Conservation (phyloP, 2,113 vertebrate species). For the Xyliphius kryptos region DNA sequence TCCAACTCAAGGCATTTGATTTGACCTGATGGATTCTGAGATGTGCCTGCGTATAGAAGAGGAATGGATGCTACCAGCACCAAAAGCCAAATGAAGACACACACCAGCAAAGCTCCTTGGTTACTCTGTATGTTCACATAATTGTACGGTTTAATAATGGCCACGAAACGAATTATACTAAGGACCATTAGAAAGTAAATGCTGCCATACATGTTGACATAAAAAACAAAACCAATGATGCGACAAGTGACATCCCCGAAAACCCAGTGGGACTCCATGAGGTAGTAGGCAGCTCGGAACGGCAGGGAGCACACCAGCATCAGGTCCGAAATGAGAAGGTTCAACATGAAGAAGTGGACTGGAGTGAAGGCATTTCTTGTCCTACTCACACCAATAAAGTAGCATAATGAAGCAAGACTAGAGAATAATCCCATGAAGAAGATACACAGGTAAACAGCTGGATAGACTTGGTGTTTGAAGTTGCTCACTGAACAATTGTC, state of each 20-base stretch:
- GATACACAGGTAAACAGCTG: constrained; percentile 53
- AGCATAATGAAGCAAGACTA: constrained; percentile 62
- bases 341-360: constrained; percentile 67
- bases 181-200: constrained; percentile 68
- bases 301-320: constrained; percentile 66
- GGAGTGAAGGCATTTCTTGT: constrained; percentile 47
- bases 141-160: constrained; percentile 56
- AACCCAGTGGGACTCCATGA: constrained; percentile 56
- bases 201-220: constrained; percentile 74
- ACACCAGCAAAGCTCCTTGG: constrained; percentile 49
- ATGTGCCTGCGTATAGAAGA: constrained; percentile 35
- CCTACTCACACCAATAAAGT: constrained; percentile 53
- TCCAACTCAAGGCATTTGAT: constrained; percentile 59
- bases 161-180: constrained; percentile 64
- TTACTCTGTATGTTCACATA: constrained; percentile 36
- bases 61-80: constrained; percentile 47
- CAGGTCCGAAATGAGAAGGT: constrained; percentile 67
- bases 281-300: constrained; percentile 61
- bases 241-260: constrained; percentile 63
- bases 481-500: constrained; percentile 38
- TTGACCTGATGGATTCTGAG: not conserved
- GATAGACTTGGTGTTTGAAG: constrained; percentile 67
- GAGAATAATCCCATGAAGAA: constrained; percentile 56
- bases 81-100: constrained; percentile 55
- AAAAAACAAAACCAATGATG: constrained; percentile 63